Evolutionary conservation across 2,888 invertebrate genomes (phyloP), one percentile per base, ranked within the genome.

Genomic region (Molorchus minor): DNA sequence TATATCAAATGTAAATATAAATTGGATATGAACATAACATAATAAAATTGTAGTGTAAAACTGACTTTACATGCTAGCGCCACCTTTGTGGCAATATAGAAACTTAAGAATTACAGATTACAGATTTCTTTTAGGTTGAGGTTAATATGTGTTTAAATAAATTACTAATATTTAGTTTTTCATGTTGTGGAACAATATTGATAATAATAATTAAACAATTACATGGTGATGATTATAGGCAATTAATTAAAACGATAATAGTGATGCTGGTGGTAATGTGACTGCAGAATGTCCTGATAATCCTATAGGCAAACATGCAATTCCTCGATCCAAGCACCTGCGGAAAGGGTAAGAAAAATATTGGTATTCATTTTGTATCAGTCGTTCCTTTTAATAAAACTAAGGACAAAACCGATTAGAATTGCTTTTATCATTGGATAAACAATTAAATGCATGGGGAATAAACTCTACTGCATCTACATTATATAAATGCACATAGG

Each of bases 251-350:
- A 51, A 45, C 8, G 49, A 62, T 49, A 77, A 66, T 56, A 71
- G 69, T 43, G 59, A 56, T 30, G 75, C 77, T 10, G 69, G 86
- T 76, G 84, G 82, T 58, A 84, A 69, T 8, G 83, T 80, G 10
- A 83, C 77, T 53, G 80, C 75, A 20, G 80, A 79, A 65, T 83
- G 84, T 30, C 89, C 89, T 0, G 88, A 88, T 41, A 89, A 79
- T 0, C 87, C 83, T n/a, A 83, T 80, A 0, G 89, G 89, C 20
- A 90, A 78, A 2, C 83, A 80, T 1, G 86, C 83, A 15, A 89
- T 83, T 2, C 87, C 87, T 59, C 85, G 82, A 87, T 84, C 87
- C 87, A 88, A 7, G 84, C 75, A 56, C 74, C 78, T 79, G 56
- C 46, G 71, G 21, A 30, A 40, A 16, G n/a, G 8, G 20, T 25